Conservation (phyloP, 1,140 invertebrate genomes). For the Zaprionus africanus region DNA sequence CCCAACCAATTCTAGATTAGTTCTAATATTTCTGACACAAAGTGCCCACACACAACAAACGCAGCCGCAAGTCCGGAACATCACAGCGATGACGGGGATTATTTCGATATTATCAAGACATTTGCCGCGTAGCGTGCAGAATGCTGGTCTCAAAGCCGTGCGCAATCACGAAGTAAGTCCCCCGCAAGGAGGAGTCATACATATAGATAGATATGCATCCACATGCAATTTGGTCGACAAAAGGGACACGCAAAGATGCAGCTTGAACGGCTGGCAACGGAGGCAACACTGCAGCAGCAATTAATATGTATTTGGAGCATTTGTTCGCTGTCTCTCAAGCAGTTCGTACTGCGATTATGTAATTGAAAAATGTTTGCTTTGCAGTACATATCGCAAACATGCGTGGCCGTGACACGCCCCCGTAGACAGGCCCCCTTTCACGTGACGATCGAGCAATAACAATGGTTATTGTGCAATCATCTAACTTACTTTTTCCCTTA, state of each 20-base stretch:
- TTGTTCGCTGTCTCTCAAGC: slow-evolving; percentile 17
- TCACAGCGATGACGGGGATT: slow-evolving; percentile 72
- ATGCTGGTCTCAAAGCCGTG: slow-evolving; percentile 60
- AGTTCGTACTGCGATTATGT: slow-evolving; percentile 62
- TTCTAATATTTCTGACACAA: slow-evolving; percentile 48
- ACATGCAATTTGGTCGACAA: not conserved
- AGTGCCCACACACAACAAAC: slow-evolving; percentile 47
- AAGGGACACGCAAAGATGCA: not conserved
- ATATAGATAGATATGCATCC: not conserved
- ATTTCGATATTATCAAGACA: slow-evolving; percentile 76
- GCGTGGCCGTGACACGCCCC: slow-evolving; percentile 42
- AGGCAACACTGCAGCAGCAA: not conserved
- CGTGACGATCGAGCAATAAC: slow-evolving; percentile 55
- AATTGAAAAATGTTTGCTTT: slow-evolving; percentile 56
- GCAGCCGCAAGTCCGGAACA: slow-evolving; percentile 35
- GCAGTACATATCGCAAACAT: slow-evolving; percentile 23
- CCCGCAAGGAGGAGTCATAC: slow-evolving; percentile 8
- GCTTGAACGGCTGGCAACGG: not conserved
- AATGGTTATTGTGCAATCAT: slow-evolving; percentile 59
- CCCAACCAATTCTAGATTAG: slow-evolving; percentile 57
- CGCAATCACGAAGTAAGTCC: slow-evolving; percentile 77
- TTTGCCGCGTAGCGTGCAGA: slow-evolving; percentile 69
- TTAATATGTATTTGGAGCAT: slow-evolving; percentile 24
- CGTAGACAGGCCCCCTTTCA: slow-evolving; percentile 25
- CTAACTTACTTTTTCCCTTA: not conserved